Percentiles rank a stretch among this genome's conserved stretches.
phyloP scores from a whole-genome alignment of 2,888 invertebrate genomes.

The Himalopsyche tibetana region DNA sequence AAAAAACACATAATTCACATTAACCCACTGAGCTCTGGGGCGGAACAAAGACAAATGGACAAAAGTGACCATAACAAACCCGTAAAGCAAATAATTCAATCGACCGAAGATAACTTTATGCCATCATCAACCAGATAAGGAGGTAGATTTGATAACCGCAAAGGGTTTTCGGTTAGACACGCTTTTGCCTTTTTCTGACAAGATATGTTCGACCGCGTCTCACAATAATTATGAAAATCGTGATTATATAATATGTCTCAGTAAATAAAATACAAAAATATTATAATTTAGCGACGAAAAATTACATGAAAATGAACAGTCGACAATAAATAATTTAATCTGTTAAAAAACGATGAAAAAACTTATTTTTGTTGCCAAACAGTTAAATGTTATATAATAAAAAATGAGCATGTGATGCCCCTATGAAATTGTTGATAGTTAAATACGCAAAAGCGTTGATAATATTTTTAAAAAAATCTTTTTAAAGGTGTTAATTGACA shows the following conservation, averaged over 20 bases:
- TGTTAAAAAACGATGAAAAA: too few relatives aligned
- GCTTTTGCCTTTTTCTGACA: constrained; percentile 6
- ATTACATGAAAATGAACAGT: too few relatives aligned
- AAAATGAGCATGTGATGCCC: too few relatives aligned
- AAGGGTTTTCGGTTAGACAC: constrained; percentile 3
- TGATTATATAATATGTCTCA: neutral
- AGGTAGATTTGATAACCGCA: constrained; percentile 34
- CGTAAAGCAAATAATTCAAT: constrained; percentile 34
- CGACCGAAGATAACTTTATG: constrained; percentile 27
- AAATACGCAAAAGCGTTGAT: too few relatives aligned
- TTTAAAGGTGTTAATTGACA: too few relatives aligned
- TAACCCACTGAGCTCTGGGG: constrained; percentile 47
- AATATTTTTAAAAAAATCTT: too few relatives aligned
- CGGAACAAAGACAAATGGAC: constrained; percentile 34
- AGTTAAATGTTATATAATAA: too few relatives aligned
- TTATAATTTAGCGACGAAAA: too few relatives aligned
- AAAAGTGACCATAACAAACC: constrained; percentile 30
- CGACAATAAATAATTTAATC: too few relatives aligned
- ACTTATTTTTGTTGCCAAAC: too few relatives aligned
- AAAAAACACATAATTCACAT: constrained; percentile 54
- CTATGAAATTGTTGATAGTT: too few relatives aligned
- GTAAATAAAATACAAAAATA: neutral
- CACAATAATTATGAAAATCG: neutral
- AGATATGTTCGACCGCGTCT: neutral
- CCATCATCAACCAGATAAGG: constrained; percentile 15